Evolutionary conservation across 2,888 invertebrate species (phyloP), one percentile per base, ranked within the genome.

Genomic region (Dastarcus helophoroides): DNA sequence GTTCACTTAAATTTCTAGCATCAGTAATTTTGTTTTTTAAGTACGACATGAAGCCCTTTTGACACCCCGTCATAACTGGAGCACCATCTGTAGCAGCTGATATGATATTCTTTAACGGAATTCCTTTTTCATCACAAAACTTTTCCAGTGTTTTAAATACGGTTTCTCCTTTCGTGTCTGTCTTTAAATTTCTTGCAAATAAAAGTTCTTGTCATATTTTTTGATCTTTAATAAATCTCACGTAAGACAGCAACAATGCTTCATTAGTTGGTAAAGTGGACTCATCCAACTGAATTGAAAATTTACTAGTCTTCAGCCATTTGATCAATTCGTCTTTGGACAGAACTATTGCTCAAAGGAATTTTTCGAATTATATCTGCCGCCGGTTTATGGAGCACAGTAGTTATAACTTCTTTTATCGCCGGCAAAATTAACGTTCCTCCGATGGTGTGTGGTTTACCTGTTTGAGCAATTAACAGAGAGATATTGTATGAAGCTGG

Each of bases 221-320:
- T n/a, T n/a, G n/a, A n/a, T n/a, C n/a, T n/a, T n/a, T n/a, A n/a
- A n/a, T n/a, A n/a, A n/a, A n/a, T n/a, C n/a, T n/a, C n/a, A n/a
- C n/a, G n/a, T n/a, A n/a, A n/a, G n/a, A n/a, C n/a, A n/a, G n/a
- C 9, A 44, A 30, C 25, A 43, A 37, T 30, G 34, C 32, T 40
- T 39, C 33, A 43, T 40, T 39, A 21, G 11, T 30, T 26, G 40
- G 36, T 39, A 43, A 41, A 40, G 42, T 43, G 26, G 44, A 44
- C 26, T 46, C 41, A 29, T 41, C 41, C 11, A 45, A 31, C 16
- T 46, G 43, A 32, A 43, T 41, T 30, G 38, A 46, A 16, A 42
- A 41, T 22, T 40, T 25, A 26, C 14, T 28, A n/a, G 41, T 41
- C 28, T 40, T 40, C 25, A 38, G 40, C 35, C 39, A 39, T 42